Conservation (phyloP, 2,797 vertebrate species). For the Lacerta agilis region DNA sequence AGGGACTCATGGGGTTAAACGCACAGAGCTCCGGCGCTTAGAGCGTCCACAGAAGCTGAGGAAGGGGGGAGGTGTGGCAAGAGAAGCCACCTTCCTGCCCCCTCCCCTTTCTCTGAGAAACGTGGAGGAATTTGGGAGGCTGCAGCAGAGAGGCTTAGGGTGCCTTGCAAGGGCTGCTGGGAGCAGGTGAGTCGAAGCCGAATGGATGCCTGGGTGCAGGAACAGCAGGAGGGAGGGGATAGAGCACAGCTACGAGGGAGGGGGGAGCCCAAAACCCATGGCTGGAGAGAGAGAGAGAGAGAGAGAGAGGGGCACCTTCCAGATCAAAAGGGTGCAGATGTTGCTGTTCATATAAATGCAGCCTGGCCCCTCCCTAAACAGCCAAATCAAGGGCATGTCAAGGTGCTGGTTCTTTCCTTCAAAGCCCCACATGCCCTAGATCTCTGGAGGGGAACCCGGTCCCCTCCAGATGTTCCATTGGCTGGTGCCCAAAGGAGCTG, state of each 20-base stretch:
- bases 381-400: neutral
- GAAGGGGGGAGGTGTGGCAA: neutral
- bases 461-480: neutral
- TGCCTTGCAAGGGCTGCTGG: neutral
- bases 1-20: neutral
- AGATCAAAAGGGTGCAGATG: neutral
- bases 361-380: neutral
- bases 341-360: neutral
- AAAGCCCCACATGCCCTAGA: neutral
- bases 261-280: no score
- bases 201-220: neutral
- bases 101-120: neutral
- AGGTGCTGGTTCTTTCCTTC: neutral
- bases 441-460: neutral
- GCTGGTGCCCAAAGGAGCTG: no score
- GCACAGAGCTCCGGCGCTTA: neutral
- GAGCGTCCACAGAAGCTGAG: neutral
- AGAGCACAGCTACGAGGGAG: accelerated
- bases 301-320: neutral
- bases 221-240: neutral
- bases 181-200: neutral
- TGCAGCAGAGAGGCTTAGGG: neutral
- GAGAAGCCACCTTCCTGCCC: neutral
- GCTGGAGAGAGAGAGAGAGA: neutral
- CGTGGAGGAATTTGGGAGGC: neutral